These are phyloP conservation scores for Palythoa heliodiscus DNA, from an alignment of 92 coral and sea anemone species.

Conservation along the genomic window DNA sequence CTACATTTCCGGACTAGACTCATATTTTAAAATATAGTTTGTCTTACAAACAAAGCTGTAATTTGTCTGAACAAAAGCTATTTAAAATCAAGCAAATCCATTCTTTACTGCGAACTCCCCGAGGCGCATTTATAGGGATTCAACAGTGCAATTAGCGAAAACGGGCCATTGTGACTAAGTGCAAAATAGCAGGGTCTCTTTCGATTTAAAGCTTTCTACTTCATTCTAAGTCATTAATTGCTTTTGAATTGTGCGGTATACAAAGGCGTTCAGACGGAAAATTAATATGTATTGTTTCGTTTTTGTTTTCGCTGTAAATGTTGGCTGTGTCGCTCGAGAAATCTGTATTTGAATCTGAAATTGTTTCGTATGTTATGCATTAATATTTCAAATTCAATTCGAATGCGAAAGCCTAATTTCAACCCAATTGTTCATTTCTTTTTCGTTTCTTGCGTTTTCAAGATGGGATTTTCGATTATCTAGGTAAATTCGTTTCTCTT, in stretches of 20 bases:
- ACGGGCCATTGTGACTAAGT: constrained; percentile 75
- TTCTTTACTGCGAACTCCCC: constrained; percentile 35
- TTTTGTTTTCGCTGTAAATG: constrained; percentile 25
- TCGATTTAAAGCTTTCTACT: constrained; percentile 49
- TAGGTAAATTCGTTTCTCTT: background rate
- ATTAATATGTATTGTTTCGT: constrained; percentile 25
- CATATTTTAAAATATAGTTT: constrained; percentile 18
- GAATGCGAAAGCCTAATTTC: background rate
- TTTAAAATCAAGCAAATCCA: constrained; percentile 35
- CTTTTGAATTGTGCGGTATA: constrained; percentile 24
- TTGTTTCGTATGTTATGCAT: background rate
- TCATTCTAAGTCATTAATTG: constrained; percentile 35
- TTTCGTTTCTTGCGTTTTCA: background rate
- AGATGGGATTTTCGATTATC: background rate
- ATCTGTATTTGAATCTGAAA: background rate
- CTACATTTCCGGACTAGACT: constrained; percentile 33
- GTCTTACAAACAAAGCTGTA: constrained; percentile 44
- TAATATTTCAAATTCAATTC: background rate
- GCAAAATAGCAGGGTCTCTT: constrained; percentile 79
- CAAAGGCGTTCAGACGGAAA: constrained; percentile 34
- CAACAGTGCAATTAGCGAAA: constrained; percentile 71
- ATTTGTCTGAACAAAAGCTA: constrained; percentile 47
- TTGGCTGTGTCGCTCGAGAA: background rate
- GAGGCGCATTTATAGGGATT: constrained; percentile 30
- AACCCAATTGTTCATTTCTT: background rate